Conservation (phyloP, 1,140 invertebrate species). For the Pararge aegeria region DNA sequence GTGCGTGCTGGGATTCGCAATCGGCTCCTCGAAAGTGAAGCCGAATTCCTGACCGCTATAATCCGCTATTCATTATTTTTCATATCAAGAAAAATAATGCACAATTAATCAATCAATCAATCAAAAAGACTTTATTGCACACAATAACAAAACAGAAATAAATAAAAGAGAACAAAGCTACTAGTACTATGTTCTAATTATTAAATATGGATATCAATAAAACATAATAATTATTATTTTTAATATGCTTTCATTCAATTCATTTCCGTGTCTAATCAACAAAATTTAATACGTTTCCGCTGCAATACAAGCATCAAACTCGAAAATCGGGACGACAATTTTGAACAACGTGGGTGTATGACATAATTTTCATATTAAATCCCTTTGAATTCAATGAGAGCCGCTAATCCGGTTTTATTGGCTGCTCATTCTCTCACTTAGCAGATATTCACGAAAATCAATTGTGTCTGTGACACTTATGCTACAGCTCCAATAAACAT, state of each 20-base stretch:
- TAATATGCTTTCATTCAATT: background rate
- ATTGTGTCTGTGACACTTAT: slow-evolving; percentile 15
- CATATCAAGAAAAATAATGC: too few species aligned
- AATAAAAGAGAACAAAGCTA: too few species aligned
- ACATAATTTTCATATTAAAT: slow-evolving; percentile 50
- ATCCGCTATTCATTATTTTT: too few species aligned
- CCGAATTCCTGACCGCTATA: too few species aligned
- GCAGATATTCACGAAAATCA: slow-evolving; percentile 46
- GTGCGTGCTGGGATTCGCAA: too few species aligned
- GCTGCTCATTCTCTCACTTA: slow-evolving; percentile 60
- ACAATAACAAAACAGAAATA: too few species aligned
- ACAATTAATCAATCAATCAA: too few species aligned
- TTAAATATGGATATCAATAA: too few species aligned
- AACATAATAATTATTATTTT: too few species aligned
- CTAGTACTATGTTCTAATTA: too few species aligned
- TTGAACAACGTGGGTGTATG: slow-evolving; percentile 26
- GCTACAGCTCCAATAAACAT: background rate
- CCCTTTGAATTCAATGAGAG: slow-evolving; percentile 44
- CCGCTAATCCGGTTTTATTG: slow-evolving; percentile 42
- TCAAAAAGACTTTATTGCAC: too few species aligned
- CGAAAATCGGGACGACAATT: background rate
- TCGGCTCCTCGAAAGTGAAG: too few species aligned
- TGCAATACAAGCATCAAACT: background rate
- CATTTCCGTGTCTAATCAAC: background rate
- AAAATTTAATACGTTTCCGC: background rate